These are phyloP conservation scores for Drosophila koepferae DNA, from an alignment of 2,888 invertebrate genomes.

Conservation along the genomic window DNA sequence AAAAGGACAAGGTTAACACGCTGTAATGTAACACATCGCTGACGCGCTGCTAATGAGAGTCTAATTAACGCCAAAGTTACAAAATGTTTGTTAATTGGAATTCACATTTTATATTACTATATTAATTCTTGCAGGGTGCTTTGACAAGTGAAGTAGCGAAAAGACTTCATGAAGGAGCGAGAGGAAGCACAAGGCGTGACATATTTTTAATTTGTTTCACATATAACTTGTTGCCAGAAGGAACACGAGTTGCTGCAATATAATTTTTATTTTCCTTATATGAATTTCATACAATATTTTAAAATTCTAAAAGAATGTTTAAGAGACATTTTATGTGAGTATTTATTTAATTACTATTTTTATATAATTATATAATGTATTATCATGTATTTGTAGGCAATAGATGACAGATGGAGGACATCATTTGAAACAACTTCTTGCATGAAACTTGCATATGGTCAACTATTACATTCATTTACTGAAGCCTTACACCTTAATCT, in stretches of 20 bases:
- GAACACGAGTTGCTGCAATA: too few relatives aligned
- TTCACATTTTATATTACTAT: background rate
- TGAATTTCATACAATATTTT: too few relatives aligned
- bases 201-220: background rate
- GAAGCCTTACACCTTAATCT: background rate
- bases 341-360: background rate
- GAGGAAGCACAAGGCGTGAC: background rate
- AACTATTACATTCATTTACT: too few relatives aligned
- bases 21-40: slow-evolving; percentile 64
- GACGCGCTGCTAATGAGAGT: slow-evolving; percentile 53
- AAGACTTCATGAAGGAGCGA: background rate
- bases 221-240: background rate
- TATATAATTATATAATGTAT: too few relatives aligned
- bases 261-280: too few relatives aligned
- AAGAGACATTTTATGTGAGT: too few relatives aligned
- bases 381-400: background rate
- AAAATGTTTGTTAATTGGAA: slow-evolving; percentile 68
- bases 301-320: too few relatives aligned
- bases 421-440: background rate
- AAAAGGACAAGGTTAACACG: slow-evolving; percentile 30
- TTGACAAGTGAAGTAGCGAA: background rate
- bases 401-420: background rate
- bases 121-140: background rate
- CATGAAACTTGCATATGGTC: too few relatives aligned
- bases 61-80: slow-evolving; percentile 64